phyloP scores from a whole-genome alignment of 2,113 vertebrate species.

The Solea senegalensis region DNA sequence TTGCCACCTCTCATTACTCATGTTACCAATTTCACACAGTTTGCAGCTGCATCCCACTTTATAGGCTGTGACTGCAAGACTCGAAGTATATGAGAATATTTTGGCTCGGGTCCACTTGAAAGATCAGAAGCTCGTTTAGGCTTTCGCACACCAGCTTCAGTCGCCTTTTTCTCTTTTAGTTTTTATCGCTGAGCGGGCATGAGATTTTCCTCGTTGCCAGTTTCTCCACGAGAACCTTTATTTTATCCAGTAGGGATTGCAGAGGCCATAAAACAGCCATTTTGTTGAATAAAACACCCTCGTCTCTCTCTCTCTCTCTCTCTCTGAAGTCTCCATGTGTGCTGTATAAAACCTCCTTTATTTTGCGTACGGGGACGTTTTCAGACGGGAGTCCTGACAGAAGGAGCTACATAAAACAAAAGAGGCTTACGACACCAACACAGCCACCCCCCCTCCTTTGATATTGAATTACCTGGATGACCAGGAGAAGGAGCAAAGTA shows the following conservation, averaged over 20 bases:
- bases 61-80: constrained; percentile 9
- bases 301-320: no score
- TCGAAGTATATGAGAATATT: constrained; percentile 1
- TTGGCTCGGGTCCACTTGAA: constrained; percentile 6
- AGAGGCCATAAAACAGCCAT: constrained; percentile 33
- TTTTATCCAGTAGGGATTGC: constrained; percentile 11
- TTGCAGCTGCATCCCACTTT: constrained; percentile 19
- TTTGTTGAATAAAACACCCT: constrained; percentile 21
- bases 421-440: not conserved
- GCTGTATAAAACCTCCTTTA: constrained; percentile 2
- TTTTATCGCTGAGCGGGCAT: not conserved
- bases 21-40: constrained; percentile 12
- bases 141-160: not conserved
- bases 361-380: not conserved
- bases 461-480: constrained; percentile 42
- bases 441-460: constrained; percentile 5
- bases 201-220: constrained; percentile 13
- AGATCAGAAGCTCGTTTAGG: constrained; percentile 16
- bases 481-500: constrained; percentile 43
- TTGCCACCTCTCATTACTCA: not conserved
- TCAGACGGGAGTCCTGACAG: constrained; percentile 1
- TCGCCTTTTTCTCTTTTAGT: constrained; percentile 7
- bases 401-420: constrained; percentile 18
- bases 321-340: not conserved
- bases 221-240: constrained; percentile 1